A percentile compares a stretch with the other conserved stretches of the same genome.
Conservation (phyloP, 1,140 invertebrate species). For the Camponotus floridanus region DNA sequence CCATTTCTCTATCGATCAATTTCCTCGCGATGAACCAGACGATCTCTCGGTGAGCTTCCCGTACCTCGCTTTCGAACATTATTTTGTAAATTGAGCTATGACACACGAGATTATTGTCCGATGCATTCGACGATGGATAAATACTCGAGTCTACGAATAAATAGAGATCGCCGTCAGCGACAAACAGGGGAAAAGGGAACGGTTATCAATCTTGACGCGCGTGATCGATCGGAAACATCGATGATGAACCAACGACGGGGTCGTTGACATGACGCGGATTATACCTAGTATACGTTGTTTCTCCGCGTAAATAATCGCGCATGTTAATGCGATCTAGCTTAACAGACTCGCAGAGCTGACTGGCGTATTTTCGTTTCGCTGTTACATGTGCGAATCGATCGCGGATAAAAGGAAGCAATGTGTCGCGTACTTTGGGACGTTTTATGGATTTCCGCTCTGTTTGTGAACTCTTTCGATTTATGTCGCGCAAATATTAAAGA, state of each 20-base stretch:
- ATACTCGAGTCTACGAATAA: conserved; percentile 1
- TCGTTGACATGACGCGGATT: conserved; percentile 28
- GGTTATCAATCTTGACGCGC: neutral
- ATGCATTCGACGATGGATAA: neutral
- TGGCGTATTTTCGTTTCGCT: neutral
- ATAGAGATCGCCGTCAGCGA: neutral
- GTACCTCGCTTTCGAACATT: neutral
- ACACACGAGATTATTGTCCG: neutral
- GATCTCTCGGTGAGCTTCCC: neutral
- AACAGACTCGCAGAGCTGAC: conserved; percentile 24
- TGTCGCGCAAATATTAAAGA: conserved; percentile 7
- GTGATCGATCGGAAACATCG: conserved; percentile 28
- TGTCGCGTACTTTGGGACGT: conserved; percentile 31
- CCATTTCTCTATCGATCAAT: neutral
- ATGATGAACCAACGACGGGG: conserved; percentile 14
- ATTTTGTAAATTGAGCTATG: neutral
- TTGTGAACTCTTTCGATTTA: conserved; percentile 36
- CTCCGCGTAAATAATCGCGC: conserved; percentile 41
- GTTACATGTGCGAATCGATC: conserved; percentile 32
- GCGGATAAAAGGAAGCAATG: neutral
- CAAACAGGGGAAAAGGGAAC: neutral
- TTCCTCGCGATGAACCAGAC: neutral
- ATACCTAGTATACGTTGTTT: neutral
- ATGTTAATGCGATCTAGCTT: conserved; percentile 58
- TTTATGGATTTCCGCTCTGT: conserved; percentile 41